These are phyloP conservation scores for Stenodera caucasica DNA, from an alignment of 2,888 invertebrate species.

Conservation along the genomic window DNA sequence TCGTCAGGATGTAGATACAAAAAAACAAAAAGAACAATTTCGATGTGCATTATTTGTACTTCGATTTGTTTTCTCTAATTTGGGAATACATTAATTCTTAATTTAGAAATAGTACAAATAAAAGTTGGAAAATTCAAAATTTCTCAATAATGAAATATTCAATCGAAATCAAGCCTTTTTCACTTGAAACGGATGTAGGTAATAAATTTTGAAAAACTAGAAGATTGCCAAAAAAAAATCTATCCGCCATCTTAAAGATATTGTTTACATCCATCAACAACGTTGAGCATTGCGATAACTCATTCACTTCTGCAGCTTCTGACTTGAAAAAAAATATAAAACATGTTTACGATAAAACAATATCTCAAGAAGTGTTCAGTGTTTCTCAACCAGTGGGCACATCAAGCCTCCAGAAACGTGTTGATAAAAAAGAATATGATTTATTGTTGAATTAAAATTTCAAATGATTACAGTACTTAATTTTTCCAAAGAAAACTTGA, in stretches of 20 bases:
- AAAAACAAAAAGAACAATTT: background rate
- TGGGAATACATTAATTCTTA: background rate
- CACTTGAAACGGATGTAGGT: slow-evolving; percentile 18
- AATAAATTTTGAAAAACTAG: slow-evolving; percentile 6
- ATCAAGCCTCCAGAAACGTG: no score
- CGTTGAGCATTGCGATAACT: slow-evolving; percentile 23
- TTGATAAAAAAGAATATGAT: no score
- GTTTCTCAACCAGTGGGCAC: no score
- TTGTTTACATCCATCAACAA: slow-evolving; percentile 29
- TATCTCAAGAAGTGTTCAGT: background rate
- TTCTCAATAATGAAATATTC: no score
- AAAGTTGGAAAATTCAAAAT: no score
- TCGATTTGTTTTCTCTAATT: background rate
- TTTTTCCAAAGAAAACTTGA: no score
- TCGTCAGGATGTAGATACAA: background rate
- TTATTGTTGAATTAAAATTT: no score
- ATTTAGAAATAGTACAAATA: no score
- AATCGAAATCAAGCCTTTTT: background rate
- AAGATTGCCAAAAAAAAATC: slow-evolving; percentile 20
- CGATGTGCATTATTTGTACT: background rate
- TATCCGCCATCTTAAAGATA: slow-evolving; percentile 19
- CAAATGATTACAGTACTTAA: no score
- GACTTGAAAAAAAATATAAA: background rate
- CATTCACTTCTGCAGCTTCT: slow-evolving; percentile 20
- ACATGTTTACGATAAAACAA: slow-evolving; percentile 14